These are phyloP conservation scores for human (Homo sapiens) DNA, from an alignment of 2,113 vertebrate genomes.

Conservation along the genomic window DNA sequence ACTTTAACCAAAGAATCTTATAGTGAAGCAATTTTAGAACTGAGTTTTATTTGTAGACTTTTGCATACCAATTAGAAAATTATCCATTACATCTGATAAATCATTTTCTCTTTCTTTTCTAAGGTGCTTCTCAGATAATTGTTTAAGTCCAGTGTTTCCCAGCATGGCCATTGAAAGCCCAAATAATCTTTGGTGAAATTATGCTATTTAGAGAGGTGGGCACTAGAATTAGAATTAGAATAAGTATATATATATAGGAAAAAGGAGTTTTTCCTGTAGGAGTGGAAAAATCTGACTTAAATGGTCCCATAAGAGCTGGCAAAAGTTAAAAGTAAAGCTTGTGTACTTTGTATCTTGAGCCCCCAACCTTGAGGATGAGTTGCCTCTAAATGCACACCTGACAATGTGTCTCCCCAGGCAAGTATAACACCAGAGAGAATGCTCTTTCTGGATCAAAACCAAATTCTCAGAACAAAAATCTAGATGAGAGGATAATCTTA, in stretches of 20 bases:
- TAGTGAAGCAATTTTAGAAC: background rate
- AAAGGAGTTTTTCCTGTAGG: background rate
- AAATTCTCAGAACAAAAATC: background rate
- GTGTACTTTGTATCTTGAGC: background rate
- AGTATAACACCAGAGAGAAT: background rate
- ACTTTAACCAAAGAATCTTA: constrained; percentile 1
- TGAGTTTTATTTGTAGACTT: background rate
- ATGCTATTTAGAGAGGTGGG: background rate
- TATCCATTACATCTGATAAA: background rate
- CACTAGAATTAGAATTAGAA: background rate
- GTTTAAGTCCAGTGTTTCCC: background rate
- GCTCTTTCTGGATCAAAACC: background rate
- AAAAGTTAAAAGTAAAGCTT: background rate
- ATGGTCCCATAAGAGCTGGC: background rate
- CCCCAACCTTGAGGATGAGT: background rate
- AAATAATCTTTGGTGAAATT: background rate
- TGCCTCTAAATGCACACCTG: background rate
- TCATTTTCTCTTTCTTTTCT: background rate
- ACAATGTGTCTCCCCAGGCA: background rate
- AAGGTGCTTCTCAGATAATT: background rate
- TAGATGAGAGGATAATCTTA: background rate
- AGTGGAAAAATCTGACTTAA: background rate
- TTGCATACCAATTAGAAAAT: background rate
- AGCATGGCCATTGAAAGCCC: background rate
- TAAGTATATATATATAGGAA: background rate